Evolutionary conservation across 1,140 invertebrate genomes (phyloP), one percentile per base, ranked within the genome.

Genomic region (Bombus picipes): DNA sequence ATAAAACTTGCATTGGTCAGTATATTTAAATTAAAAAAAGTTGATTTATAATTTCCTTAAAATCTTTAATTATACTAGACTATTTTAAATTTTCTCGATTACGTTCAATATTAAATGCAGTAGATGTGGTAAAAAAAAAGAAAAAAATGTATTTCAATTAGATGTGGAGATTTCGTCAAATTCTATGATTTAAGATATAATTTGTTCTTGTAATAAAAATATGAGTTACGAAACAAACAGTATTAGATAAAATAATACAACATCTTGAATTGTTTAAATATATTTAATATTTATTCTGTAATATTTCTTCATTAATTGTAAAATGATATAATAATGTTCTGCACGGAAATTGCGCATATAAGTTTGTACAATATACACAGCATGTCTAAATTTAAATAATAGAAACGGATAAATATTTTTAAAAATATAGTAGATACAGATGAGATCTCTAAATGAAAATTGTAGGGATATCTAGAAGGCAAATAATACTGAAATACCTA

Each of bases 1-100:
- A 97, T 73, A 96, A 96, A 86, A 97, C 97, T 2, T 99, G 98
- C 92, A 93, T 97, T 57, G 96, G 97, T 97, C 93, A 94, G 94
- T 93, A 89, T 66, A 78, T 74, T n/a, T 65, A 18, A 86, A 76
- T 81, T 73, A 59, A 53, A 82, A 43, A 47, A 71, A 71, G 65
- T 70, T 75, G 9, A 77, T 28, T 43, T 70, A 39, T 59, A 39
- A 57, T 77, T 39, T 22, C 18, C 9, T 8, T 41, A 5, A 43
- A 71, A 71, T 34, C 47, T 28, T 74, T 59, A 65, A 53, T 78
- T 68, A 28, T 39, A 47, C 47, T 8, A 8, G 18, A 22, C 47
- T 37, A 37, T 39, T 15, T 71, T 71, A 22, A 34, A 39, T 12
- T 28, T 71, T 71, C 4, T 73, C 9, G 22, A 34, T 37, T 37